phyloP scores from a whole-genome alignment of 2,888 invertebrate species.

The Malthinus seriepunctatus region DNA sequence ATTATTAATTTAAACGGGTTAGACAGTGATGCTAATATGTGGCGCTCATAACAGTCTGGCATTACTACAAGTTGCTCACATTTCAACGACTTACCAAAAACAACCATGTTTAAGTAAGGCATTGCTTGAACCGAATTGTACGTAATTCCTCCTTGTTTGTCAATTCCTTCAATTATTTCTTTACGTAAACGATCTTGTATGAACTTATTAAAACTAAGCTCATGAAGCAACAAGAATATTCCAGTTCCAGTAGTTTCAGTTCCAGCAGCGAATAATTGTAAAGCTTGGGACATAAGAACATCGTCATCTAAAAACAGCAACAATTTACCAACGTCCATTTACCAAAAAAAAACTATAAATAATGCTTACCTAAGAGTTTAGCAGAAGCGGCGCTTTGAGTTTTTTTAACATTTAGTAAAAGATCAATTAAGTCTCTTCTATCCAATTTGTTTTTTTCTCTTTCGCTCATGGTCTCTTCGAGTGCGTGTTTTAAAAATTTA shows the following conservation, averaged over 20 bases:
- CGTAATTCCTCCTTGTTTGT: constrained; percentile 26
- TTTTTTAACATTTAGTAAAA: constrained; percentile 19
- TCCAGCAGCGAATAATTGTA: constrained; percentile 54
- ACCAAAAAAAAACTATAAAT: no score
- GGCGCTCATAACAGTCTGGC: no score
- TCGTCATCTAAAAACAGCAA: constrained; percentile 9
- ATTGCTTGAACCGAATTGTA: constrained; percentile 13
- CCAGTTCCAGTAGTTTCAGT: constrained; percentile 54
- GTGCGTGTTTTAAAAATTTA: constrained; percentile 40
- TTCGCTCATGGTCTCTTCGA: constrained; percentile 40
- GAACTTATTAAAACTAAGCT: constrained; percentile 48
- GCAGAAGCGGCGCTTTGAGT: no score
- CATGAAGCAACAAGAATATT: constrained; percentile 47
- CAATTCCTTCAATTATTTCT: constrained; percentile 46
- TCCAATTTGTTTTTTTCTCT: constrained; percentile 33
- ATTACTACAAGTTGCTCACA: no score
- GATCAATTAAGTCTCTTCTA: constrained; percentile 47
- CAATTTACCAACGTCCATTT: no score
- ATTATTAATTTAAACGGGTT: no score
- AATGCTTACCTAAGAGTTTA: no score
- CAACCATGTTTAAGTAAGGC: constrained; percentile 13
- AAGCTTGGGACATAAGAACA: constrained; percentile 41
- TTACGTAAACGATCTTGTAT: constrained; percentile 51
- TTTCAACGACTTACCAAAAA: no score
- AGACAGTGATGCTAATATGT: no score